These are phyloP conservation scores for Tolypeutes matacus DNA, from an alignment of 2,797 vertebrate genomes.

Conservation along the genomic window DNA sequence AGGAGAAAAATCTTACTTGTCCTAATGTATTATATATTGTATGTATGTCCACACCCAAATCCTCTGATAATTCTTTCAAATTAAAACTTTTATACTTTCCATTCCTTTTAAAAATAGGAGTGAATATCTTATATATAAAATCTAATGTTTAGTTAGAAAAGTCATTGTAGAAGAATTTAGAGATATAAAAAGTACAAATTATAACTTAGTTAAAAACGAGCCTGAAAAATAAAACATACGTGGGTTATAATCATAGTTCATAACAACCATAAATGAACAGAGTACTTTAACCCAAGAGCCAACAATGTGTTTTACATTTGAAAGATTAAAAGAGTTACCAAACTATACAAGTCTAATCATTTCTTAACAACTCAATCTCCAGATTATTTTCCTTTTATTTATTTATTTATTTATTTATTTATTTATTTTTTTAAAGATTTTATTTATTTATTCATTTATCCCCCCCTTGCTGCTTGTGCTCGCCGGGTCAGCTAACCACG, in stretches of 20 bases:
- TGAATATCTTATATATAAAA: constrained; percentile 16
- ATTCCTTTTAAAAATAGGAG: constrained; percentile 31
- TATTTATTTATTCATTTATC: no score
- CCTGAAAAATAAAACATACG: constrained; percentile 65
- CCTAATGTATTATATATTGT: background rate
- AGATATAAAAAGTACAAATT: constrained; percentile 69
- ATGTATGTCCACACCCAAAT: background rate
- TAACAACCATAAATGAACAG: constrained; percentile 53
- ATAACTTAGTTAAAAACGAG: constrained; percentile 55
- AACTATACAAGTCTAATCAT: constrained; percentile 55
- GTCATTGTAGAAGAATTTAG: constrained; percentile 42
- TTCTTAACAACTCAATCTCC: constrained; percentile 70
- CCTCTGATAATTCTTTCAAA: constrained; percentile 12
- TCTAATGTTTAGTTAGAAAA: constrained; percentile 55
- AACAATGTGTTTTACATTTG: constrained; percentile 56
- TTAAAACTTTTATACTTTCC: constrained; percentile 54
- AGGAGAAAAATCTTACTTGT: background rate
- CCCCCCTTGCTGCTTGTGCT: no score
- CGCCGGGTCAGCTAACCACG: no score
- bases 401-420: no score
- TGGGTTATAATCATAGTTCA: constrained; percentile 54
- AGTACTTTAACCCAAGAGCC: constrained; percentile 36
- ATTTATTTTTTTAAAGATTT: no score
- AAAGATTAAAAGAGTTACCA: constrained; percentile 70
- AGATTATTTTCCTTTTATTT: constrained; percentile 17